phyloP scores from a whole-genome alignment of 2,888 invertebrate genomes.

The Platycnemis pennipes region DNA sequence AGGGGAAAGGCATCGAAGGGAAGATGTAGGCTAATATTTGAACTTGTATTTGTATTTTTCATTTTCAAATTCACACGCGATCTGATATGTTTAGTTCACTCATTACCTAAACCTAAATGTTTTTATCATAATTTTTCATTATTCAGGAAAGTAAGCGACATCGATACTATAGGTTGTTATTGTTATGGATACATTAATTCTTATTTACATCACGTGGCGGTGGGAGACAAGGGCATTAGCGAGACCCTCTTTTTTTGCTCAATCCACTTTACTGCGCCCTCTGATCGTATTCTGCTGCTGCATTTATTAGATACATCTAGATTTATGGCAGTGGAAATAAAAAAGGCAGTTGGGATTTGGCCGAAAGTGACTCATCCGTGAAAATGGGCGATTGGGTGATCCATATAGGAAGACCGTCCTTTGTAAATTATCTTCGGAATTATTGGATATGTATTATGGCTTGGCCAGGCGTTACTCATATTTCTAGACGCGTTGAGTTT shows the following conservation, averaged over 20 bases:
- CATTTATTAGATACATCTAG: constrained; percentile 64
- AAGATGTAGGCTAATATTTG: too few relatives aligned
- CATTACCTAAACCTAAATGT: background rate
- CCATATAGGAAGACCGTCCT: background rate
- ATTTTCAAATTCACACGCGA: too few relatives aligned
- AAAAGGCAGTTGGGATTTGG: constrained; percentile 37
- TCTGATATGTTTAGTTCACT: too few relatives aligned
- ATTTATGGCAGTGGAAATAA: constrained; percentile 45
- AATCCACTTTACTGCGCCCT: constrained; percentile 41
- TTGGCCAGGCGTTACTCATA: background rate
- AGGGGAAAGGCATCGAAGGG: too few relatives aligned
- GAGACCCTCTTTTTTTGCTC: background rate
- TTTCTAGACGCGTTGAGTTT: background rate
- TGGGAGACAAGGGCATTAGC: constrained; percentile 50
- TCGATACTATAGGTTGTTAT: background rate
- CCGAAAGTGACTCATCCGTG: constrained; percentile 16
- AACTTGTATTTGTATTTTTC: too few relatives aligned
- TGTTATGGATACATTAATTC: background rate
- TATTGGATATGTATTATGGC: background rate
- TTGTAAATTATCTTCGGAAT: constrained; percentile 19
- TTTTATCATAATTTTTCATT: too few relatives aligned
- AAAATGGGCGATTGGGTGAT: constrained; percentile 40
- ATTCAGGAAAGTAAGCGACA: too few relatives aligned
- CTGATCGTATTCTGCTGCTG: constrained; percentile 21
- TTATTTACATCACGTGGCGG: background rate